Evolutionary conservation across 2,113 vertebrate species (phyloP).

Genomic region (Syrrhaptes paradoxus): DNA sequence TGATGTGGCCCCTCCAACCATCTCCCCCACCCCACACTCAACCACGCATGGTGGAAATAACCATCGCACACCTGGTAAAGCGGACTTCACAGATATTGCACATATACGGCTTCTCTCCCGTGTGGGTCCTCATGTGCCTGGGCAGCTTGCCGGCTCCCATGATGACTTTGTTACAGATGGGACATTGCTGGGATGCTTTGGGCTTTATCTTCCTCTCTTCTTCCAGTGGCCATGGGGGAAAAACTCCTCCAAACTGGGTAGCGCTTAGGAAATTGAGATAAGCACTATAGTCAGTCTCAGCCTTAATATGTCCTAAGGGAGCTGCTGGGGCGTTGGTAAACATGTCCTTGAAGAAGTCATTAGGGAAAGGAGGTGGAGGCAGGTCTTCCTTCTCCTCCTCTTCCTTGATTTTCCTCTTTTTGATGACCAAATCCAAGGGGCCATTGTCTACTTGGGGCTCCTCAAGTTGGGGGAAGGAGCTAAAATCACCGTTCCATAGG

Average conservation of each 20-base stretch:
- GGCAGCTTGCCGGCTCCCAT: slow-evolving; percentile 98
- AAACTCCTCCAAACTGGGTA: slow-evolving; percentile 89
- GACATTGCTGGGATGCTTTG: slow-evolving; percentile 97
- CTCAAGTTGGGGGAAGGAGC: slow-evolving; percentile 83
- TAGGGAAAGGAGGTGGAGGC: slow-evolving; percentile 80
- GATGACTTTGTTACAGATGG: slow-evolving; percentile 98
- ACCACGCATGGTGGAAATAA: neutral
- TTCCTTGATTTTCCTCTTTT: slow-evolving; percentile 93
- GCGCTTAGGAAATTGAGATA: slow-evolving; percentile 95
- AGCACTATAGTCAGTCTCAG: slow-evolving; percentile 89
- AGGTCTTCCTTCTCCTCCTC: slow-evolving; percentile 92
- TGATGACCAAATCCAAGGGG: slow-evolving; percentile 91
- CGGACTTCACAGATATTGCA: slow-evolving; percentile 98
- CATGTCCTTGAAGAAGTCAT: slow-evolving; percentile 92
- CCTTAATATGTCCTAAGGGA: slow-evolving; percentile 87
- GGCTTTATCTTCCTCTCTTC: slow-evolving; percentile 98
- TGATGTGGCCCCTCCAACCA: neutral
- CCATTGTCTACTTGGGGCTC: slow-evolving; percentile 80
- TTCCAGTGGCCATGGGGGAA: slow-evolving; percentile 94
- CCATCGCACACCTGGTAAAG: slow-evolving; percentile 90
- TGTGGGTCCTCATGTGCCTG: slow-evolving; percentile 96
- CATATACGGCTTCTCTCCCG: slow-evolving; percentile 98
- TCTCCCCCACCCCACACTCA: fast-evolving
- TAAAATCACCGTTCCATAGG: slow-evolving; percentile 88
- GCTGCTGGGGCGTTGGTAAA: slow-evolving; percentile 76